Evolutionary conservation across 2,113 vertebrate species (phyloP).

Genomic region (Rhinichthys klamathensis): DNA sequence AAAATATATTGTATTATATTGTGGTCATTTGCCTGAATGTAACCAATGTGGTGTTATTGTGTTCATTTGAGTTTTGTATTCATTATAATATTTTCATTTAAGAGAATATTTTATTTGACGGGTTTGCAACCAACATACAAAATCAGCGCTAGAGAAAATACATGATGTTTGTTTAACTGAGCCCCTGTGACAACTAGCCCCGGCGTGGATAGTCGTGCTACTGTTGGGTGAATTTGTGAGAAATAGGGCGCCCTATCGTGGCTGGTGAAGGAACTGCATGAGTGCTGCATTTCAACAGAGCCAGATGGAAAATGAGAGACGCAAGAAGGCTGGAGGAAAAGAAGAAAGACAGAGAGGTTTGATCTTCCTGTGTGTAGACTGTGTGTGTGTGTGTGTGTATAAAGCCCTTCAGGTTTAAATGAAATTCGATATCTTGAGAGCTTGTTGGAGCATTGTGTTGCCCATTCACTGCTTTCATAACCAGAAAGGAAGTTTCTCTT

Average conservation of each 20-base stretch:
- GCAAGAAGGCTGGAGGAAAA: not conserved
- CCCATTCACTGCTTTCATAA: conserved; percentile 17
- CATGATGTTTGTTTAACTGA: too few species aligned
- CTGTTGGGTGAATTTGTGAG: not conserved
- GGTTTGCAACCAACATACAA: not conserved
- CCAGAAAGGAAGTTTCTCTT: not conserved
- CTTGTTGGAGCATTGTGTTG: not conserved
- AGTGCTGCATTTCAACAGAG: not conserved
- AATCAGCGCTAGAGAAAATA: not conserved
- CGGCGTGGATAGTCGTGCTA: not conserved
- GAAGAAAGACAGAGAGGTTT: not conserved
- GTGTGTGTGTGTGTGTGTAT: not conserved
- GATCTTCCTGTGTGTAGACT: not conserved
- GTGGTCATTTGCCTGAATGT: not conserved
- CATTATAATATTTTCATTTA: not conserved
- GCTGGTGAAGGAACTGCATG: not conserved
- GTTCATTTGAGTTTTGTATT: not conserved
- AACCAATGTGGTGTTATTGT: not conserved
- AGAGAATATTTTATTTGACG: not conserved
- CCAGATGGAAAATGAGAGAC: not conserved
- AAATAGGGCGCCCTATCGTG: not conserved
- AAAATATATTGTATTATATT: not conserved
- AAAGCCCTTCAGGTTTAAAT: conserved; percentile 27
- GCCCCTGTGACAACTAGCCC: not conserved
- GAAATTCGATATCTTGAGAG: conserved; percentile 42